Percentiles rank a stretch among this genome's conserved stretches.
These are phyloP conservation scores for Andricus curvator DNA, from an alignment of 2,888 invertebrate genomes.

Conservation along the genomic window DNA sequence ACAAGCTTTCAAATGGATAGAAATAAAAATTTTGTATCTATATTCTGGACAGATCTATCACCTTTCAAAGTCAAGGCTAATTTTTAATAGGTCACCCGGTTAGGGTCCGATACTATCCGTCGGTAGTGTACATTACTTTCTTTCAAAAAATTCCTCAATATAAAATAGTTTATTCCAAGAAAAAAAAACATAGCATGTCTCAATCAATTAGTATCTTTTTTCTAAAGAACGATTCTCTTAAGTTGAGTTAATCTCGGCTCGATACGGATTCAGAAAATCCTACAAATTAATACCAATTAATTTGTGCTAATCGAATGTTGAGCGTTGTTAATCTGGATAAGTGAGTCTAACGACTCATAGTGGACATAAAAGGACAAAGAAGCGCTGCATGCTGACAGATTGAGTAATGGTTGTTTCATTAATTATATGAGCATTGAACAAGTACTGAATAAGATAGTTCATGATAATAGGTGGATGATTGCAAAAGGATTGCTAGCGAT, in stretches of 20 bases:
- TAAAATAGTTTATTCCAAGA: background rate
- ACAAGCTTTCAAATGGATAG: no score
- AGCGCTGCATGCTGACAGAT: constrained; percentile 31
- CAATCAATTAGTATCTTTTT: background rate
- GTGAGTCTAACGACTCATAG: background rate
- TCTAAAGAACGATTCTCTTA: background rate
- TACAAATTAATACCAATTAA: constrained; percentile 2
- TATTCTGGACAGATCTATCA: no score
- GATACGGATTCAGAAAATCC: background rate
- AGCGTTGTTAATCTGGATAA: constrained; percentile 16
- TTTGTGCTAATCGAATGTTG: constrained; percentile 1
- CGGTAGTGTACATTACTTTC: no score
- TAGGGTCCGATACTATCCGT: no score
- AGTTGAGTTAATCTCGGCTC: background rate
- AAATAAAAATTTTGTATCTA: no score
- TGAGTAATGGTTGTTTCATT: constrained; percentile 40
- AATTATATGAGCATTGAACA: constrained; percentile 24
- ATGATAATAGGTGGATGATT: constrained; percentile 12
- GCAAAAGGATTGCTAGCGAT: background rate
- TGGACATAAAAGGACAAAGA: constrained; percentile 35
- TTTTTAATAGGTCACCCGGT: no score
- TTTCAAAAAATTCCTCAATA: background rate
- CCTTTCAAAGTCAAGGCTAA: no score
- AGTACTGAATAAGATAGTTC: constrained; percentile 8
- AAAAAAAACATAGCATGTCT: background rate